Evolutionary conservation across 2,113 vertebrate genomes (phyloP), one percentile per base, ranked within the genome.

Genomic region (Hemiscyllium ocellatum): DNA sequence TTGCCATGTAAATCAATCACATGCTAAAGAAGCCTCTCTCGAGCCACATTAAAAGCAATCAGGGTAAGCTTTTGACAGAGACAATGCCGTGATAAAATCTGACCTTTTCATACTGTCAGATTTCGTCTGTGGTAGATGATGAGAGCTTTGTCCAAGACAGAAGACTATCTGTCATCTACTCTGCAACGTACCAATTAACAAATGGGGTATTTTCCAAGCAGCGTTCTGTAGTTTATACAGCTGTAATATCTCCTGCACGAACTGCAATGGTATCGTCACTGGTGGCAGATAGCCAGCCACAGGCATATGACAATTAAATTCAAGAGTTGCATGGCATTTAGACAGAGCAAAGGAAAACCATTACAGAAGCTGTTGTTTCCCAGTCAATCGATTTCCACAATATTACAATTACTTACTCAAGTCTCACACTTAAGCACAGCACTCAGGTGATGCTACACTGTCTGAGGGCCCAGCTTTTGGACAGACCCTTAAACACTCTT

Each of bases 1-100:
- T 96, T 97, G 96, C 96, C 97, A 96, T 97, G 97, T 97, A 98
- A 98, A 98, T 98, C 97, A 97, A 96, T 96, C 95, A 96, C 96
- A 96, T 24, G 47, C 89, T 96, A 72, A 96, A 96, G 96, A 97
- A 85, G 24, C 96, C 96, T 95, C 47, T 91, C 50, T 72, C 89
- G 0, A 78, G 89, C 0, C 96, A 94, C 68, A 95, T 80, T 17
- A 80, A 76, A 94, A 96, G 96, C 78, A 78, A 66, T 22, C 24
- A 95, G 96, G 96, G 69, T 20, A 61, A 12, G 15, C 17, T 69
- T 37, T 29, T 8, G 3, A 33, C 20, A 47, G 61, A 52, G 69
- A 66, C 26, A n/a, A 68, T 22, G 37, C n/a, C 37, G 47, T 19
- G 47, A 61, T 61, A 70, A 61, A 61, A 61, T 61, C 47, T 47